phyloP scores from a whole-genome alignment of 2,888 invertebrate genomes.

The Hydroisotoma schaefferi region DNA sequence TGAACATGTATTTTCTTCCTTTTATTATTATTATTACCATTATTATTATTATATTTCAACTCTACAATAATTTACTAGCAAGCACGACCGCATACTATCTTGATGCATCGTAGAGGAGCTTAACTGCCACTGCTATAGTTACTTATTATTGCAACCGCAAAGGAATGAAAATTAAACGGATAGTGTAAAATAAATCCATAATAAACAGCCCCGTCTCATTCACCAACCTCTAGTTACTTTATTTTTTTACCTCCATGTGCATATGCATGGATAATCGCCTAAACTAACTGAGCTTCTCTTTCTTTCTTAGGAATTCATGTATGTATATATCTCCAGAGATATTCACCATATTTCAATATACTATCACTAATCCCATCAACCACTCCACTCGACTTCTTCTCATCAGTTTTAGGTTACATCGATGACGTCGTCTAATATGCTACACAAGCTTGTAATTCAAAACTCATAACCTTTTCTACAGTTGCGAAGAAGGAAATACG shows the following conservation, averaged over 20 bases:
- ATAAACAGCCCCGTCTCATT: slow-evolving; percentile 5
- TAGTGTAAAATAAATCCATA: background rate
- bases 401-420: too few species aligned
- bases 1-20: slow-evolving; percentile 10
- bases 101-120: too few species aligned
- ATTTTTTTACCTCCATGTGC: slow-evolving; percentile 5
- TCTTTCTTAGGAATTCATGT: background rate
- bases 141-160: background rate
- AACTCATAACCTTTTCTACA: too few species aligned
- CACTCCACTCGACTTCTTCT: slow-evolving; percentile 7
- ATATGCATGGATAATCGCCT: slow-evolving; percentile 3
- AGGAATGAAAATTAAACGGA: background rate
- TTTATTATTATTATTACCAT: background rate
- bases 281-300: too few species aligned
- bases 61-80: background rate
- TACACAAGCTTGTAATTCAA: too few species aligned
- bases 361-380: background rate
- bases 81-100: background rate
- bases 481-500: too few species aligned
- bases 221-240: background rate
- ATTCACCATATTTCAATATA: background rate
- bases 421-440: too few species aligned
- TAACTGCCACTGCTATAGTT: too few species aligned
- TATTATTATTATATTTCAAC: slow-evolving; percentile 8
- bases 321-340: background rate